Evolutionary conservation across 2,888 invertebrate genomes (phyloP), one percentile per base, ranked within the genome.

Genomic region (Prenolepis imparis): DNA sequence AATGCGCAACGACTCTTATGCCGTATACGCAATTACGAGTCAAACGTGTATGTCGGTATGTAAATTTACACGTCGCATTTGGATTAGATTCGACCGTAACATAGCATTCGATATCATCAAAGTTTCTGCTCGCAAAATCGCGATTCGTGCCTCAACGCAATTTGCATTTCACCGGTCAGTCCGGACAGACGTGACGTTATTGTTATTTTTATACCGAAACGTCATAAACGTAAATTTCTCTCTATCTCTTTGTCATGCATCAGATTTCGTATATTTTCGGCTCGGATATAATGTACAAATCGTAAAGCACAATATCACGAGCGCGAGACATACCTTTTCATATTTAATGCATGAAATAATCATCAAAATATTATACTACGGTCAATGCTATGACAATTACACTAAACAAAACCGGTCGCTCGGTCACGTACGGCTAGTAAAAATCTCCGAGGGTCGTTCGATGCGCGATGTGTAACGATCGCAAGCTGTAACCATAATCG

Each of bases 131-230:
- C n/a, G 52, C 41, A 48, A 67, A n/a, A 77, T 67, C 55, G 55
- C 36, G 75, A 66, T 24, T 41, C 73, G n/a, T 32, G 74, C 75
- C 39, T 67, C 36, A 39, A 67, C 24, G 39, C 24, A 67, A 77
- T 77, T 67, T 55, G 67, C 41, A 44, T 77, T 67, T 55, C 67
- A 57, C 57, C 67, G n/a, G 41, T 77, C 77, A 67, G 21, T 28
- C 41, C n/a, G 55, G 77, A 57, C 41, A 63, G 28, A n/a, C 67
- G 28, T 55, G 41, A 55, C 67, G 28, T 28, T 28, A 24, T 41
- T n/a, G n/a, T 77, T 57, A 67, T 39, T 77, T 55, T 52, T 21
- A 21, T 21, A 21, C 4, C 44, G 21, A 41, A 63, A n/a, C 15
- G 39, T 67, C n/a, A 57, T 48, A 61, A 61, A 74, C 21, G 66